Evolutionary conservation across 2,888 invertebrate species (phyloP).

Genomic region (Prosapia bicincta): DNA sequence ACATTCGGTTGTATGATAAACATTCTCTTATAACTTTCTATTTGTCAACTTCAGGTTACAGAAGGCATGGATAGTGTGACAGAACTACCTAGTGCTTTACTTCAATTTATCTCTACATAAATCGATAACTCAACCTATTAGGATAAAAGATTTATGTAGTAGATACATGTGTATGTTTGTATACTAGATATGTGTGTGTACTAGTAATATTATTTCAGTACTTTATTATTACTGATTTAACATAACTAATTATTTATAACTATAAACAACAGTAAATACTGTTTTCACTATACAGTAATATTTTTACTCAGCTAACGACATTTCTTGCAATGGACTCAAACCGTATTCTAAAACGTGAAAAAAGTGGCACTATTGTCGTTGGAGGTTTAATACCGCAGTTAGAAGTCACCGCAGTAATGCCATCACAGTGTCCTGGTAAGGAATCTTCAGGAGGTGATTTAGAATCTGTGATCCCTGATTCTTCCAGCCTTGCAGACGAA

Average conservation of each 20-base stretch:
- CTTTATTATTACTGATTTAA: not conserved
- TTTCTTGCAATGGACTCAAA: slow-evolving; percentile 76
- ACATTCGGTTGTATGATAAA: no score
- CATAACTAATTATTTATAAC: not conserved
- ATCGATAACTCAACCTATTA: no score
- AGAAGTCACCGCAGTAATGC: slow-evolving; percentile 85
- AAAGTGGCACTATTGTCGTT: slow-evolving; percentile 57
- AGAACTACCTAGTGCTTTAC: no score
- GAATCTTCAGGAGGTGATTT: slow-evolving; percentile 81
- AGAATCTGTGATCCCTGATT: slow-evolving; percentile 81
- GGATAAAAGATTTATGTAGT: no score
- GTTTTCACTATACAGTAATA: no score
- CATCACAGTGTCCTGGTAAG: slow-evolving; percentile 72
- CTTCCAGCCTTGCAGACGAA: slow-evolving; percentile 79
- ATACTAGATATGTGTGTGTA: no score
- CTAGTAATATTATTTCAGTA: slow-evolving; percentile 6
- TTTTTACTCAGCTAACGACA: slow-evolving; percentile 54
- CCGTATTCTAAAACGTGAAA: slow-evolving; percentile 55
- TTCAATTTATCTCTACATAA: no score
- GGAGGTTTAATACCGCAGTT: slow-evolving; percentile 81
- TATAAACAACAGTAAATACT: not conserved
- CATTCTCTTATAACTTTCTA: no score
- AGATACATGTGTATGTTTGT: no score
- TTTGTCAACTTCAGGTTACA: no score
- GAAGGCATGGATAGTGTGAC: no score